phyloP scores from a whole-genome alignment of 92 coral and sea anemone species.

The Zoanthus solanderi region DNA sequence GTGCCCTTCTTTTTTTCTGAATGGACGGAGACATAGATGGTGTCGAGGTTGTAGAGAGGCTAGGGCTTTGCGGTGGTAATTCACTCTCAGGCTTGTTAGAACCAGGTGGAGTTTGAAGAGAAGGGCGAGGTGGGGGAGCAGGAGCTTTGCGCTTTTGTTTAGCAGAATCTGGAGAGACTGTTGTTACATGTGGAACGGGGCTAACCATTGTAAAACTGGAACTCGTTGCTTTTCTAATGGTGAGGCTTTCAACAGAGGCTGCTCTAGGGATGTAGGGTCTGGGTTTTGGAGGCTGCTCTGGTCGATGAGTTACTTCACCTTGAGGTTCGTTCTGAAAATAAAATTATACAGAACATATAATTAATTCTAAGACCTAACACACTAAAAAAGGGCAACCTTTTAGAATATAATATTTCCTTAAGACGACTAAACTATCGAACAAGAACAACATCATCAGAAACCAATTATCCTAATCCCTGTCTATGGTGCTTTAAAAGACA shows the following conservation, averaged over 20 bases:
- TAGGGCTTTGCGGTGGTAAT: not conserved
- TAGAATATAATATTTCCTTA: not conserved
- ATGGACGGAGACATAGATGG: slow-evolving; percentile 14
- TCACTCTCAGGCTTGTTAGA: slow-evolving; percentile 15
- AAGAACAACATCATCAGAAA: no score
- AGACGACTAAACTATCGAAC: no score
- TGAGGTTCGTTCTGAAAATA: slow-evolving; percentile 1
- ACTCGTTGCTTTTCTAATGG: slow-evolving; percentile 1
- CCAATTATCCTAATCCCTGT: no score
- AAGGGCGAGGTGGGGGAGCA: slow-evolving; percentile 33
- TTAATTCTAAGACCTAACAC: no score
- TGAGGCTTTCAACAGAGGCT: slow-evolving; percentile 12
- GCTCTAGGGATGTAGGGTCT: slow-evolving; percentile 29
- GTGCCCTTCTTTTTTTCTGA: slow-evolving; percentile 36
- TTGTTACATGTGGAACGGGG: not conserved
- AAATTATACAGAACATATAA: not conserved
- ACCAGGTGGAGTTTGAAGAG: not conserved
- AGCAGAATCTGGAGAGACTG: slow-evolving; percentile 21
- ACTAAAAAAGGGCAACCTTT: not conserved
- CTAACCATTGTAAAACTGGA: not conserved
- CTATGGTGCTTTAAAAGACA: no score
- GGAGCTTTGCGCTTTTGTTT: slow-evolving; percentile 40
- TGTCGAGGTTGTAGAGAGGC: not conserved
- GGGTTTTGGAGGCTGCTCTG: slow-evolving; percentile 23
- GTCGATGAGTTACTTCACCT: not conserved